Percentiles rank a stretch among this genome's conserved stretches.
Conservation (phyloP, 2,113 vertebrate genomes). For the Macquaria ambigua region DNA sequence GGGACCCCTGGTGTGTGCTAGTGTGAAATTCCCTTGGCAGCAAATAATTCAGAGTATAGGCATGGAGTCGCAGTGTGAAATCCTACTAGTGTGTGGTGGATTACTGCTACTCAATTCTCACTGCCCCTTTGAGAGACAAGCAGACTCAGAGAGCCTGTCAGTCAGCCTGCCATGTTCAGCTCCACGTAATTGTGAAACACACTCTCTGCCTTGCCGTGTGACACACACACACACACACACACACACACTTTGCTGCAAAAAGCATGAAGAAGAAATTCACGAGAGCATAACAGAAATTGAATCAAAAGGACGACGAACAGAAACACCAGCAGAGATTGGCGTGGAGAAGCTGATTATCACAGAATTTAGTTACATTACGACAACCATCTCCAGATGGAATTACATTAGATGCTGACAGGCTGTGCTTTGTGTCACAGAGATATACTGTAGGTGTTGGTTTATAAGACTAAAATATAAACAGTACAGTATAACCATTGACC, state of each 20-base stretch:
- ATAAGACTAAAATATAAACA: background rate
- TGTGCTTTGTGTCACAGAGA: background rate
- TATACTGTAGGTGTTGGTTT: background rate
- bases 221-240: constrained; percentile 1
- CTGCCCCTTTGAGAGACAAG: constrained; percentile 53
- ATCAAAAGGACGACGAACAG: background rate
- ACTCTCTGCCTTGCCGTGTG: background rate
- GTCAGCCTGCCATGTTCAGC: constrained; percentile 34
- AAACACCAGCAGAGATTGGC: constrained; percentile 15
- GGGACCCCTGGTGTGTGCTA: constrained; percentile 52
- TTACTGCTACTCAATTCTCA: constrained; percentile 56
- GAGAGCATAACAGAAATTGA: constrained; percentile 23
- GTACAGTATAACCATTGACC: background rate
- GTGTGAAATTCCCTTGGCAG: constrained; percentile 62
- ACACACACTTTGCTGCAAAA: background rate
- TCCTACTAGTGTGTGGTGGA: constrained; percentile 60
- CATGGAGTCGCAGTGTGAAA: constrained; percentile 50
- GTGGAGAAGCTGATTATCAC: constrained; percentile 31
- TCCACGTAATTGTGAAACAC: constrained; percentile 27
- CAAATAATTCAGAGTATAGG: constrained; percentile 58
- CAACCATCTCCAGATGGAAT: background rate
- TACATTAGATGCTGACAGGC: background rate
- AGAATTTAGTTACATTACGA: background rate
- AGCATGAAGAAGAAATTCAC: constrained; percentile 12
- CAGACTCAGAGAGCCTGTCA: constrained; percentile 42